Evolutionary conservation across 2,113 vertebrate species (phyloP), one percentile per base, ranked within the genome.

Genomic region (Mystacornis crossleyi): DNA sequence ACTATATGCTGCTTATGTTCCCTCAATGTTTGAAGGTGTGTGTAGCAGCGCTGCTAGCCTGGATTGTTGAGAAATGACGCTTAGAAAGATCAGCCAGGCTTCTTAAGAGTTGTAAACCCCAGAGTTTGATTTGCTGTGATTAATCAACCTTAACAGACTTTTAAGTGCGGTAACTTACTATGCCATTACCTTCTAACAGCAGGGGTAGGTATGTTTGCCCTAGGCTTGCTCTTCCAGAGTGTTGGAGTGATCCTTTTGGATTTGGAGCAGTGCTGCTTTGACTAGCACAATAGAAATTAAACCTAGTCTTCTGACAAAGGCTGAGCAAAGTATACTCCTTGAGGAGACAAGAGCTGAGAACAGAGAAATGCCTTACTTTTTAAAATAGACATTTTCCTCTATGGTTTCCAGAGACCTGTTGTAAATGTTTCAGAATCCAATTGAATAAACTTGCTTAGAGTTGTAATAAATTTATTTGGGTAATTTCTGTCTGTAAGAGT

Each of bases 1-100:
- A 7, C 1, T 3, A 0, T 20, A 2, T 6, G 10, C 36, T 62
- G 16, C 5, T 28, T 40, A 2, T 0, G 8, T 64, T 72, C 24
- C 16, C 5, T 57, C 19, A 15, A 0, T 57, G 12, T n/a, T 58
- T n/a, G 45, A 51, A 53, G 14, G 21, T 28, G 12, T 51, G 6
- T 36, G 10, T 53, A 75, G 28, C 34, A 42, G 47, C 0, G 1
- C 4, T 55, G 29, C 23, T 50, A 26, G 42, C 9, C 33, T 50
- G 15, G 10, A 24, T 45, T 84, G 14, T 64, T 84, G 38, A 40
- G 47, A 60, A 45, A 28, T n/a, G 8, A 6, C 2, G 13, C 6
- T 50, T 64, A 2, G 3, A 72, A 93, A 77, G 38, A 72, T 82
- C 24, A 90, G 14, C 20, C 9, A 65, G 21, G 8, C 10, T 79